These are phyloP conservation scores for Spisula solida DNA, from an alignment of 2,888 invertebrate genomes.

Conservation along the genomic window DNA sequence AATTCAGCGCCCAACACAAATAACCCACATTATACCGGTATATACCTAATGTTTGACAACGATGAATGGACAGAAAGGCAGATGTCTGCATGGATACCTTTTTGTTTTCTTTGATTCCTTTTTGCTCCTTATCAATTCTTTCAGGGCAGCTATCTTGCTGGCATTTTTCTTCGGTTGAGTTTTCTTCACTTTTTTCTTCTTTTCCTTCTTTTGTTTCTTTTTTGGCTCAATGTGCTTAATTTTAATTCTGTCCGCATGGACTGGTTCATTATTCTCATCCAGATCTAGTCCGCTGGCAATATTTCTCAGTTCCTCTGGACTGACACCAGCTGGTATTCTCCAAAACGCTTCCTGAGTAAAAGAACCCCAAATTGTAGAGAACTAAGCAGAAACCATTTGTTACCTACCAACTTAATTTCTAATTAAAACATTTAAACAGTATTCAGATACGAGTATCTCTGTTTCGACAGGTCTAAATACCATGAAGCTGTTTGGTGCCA, in stretches of 20 bases:
- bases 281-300: conserved; percentile 92
- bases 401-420: too few species aligned
- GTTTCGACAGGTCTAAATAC: too few species aligned
- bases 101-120: conserved; percentile 70
- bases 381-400: neutral
- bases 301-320: conserved; percentile 88
- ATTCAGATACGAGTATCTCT: too few species aligned
- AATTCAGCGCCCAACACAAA: too few species aligned
- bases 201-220: conserved; percentile 52
- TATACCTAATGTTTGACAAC: too few species aligned
- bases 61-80: too few species aligned
- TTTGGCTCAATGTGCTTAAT: conserved; percentile 24
- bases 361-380: neutral
- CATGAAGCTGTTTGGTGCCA: too few species aligned
- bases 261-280: conserved; percentile 73
- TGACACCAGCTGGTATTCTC: conserved; percentile 92
- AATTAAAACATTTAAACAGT: too few species aligned
- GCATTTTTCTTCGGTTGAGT: conserved; percentile 58
- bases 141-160: conserved; percentile 67
- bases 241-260: conserved; percentile 73
- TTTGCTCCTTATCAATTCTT: conserved; percentile 71
- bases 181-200: conserved; percentile 68
- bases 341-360: conserved; percentile 93
- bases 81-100: conserved; percentile 35
- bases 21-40: too few species aligned